Conservation (phyloP, 1,140 invertebrate genomes). For the Lasioglossum baleicum region DNA sequence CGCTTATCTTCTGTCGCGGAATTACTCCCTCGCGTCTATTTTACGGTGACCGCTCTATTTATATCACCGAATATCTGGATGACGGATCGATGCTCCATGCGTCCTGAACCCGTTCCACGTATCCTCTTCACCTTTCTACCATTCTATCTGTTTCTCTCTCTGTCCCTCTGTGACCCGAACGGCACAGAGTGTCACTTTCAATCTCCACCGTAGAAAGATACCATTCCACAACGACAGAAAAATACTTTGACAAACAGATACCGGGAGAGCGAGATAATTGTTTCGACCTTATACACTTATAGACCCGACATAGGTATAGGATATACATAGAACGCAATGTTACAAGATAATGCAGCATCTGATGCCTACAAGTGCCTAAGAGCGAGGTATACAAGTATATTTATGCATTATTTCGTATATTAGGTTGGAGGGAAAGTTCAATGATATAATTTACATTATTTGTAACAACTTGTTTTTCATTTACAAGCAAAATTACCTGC, state of each 20-base stretch:
- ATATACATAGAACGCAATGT: too few relatives aligned
- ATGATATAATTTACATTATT: too few relatives aligned
- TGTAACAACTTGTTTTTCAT: too few relatives aligned
- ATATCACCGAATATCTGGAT: conserved; percentile 69
- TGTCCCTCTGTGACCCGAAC: not conserved
- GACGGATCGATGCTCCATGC: conserved; percentile 64
- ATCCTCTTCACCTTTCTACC: not conserved
- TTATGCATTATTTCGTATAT: too few relatives aligned
- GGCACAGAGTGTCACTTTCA: not conserved
- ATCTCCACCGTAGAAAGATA: not conserved
- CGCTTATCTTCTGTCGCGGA: conserved; percentile 64
- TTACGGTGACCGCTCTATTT: conserved; percentile 74
- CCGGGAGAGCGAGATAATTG: not conserved
- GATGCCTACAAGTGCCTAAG: too few relatives aligned
- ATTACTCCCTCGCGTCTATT: conserved; percentile 71
- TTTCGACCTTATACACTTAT: not conserved
- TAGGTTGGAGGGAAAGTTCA: too few relatives aligned
- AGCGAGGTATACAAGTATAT: too few relatives aligned
- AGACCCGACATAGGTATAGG: too few relatives aligned
- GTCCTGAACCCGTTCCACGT: conserved; percentile 36
- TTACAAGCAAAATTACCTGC: too few relatives aligned
- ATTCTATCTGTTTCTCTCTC: not conserved
- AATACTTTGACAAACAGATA: not conserved
- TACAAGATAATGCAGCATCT: too few relatives aligned
- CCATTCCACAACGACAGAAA: not conserved